Evolutionary conservation across 2,797 vertebrate genomes (phyloP), one percentile per base, ranked within the genome.

Genomic region (Pseudochromis fuscus): DNA sequence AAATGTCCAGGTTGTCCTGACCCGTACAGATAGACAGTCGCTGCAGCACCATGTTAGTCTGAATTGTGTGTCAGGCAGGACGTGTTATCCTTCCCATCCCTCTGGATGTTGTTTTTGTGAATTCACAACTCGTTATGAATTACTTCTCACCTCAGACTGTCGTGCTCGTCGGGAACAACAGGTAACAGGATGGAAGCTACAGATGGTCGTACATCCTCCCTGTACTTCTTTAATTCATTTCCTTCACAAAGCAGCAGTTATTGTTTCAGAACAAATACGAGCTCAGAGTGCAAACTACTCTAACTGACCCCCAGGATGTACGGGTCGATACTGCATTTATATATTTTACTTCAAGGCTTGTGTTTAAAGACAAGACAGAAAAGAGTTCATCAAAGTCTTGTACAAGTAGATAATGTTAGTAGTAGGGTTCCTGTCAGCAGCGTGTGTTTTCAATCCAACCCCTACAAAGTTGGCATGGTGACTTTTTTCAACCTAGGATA

Each of bases 401-500:
- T 18, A 44, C 16, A 45, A 49, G 31, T 59, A 37, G 42, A 6
- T 27, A 52, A 42, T 62, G 52, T 79, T 66, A 21, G 8, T 28
- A 40, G 28, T 55, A 10, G 1, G 79, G 50, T 28, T 74, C 70
- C 62, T 35, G 31, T n/a, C n/a, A n/a, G n/a, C n/a, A n/a, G n/a
- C n/a, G n/a, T n/a, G n/a, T n/a, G n/a, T n/a, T n/a, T n/a, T n/a
- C n/a, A n/a, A 51, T 30, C 16, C 65, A 61, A 67, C 52, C 61
- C 13, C 40, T 48, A 19, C 28, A 35, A 6, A 45, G 31, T n/a
- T n/a, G n/a, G n/a, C n/a, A n/a, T n/a, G n/a, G n/a, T n/a, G n/a
- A n/a, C n/a, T n/a, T n/a, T n/a, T n/a, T n/a, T n/a, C n/a, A n/a
- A n/a, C n/a, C n/a, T n/a, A n/a, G n/a, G n/a, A n/a, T n/a, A n/a